Conservation (phyloP, 2,888 invertebrate species). For the Synergus japonicus region DNA sequence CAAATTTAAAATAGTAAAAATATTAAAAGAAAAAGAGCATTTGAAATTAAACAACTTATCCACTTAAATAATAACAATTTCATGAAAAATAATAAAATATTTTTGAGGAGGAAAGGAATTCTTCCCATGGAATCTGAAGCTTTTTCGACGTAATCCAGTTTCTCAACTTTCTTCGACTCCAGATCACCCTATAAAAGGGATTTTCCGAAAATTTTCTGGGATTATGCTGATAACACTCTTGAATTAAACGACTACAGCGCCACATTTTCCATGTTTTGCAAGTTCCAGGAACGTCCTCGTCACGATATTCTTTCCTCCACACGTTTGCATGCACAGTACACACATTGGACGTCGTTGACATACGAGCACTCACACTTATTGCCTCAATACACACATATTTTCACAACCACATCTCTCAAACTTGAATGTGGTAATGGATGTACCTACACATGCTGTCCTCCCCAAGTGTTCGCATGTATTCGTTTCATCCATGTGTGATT, state of each 20-base stretch:
- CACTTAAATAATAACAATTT: background rate
- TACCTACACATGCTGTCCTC: slow-evolving; percentile 20
- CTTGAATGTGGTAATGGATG: too few species aligned
- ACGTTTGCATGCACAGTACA: slow-evolving; percentile 1
- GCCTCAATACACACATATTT: background rate
- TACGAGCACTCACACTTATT: background rate
- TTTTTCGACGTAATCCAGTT: background rate
- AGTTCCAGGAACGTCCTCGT: slow-evolving; percentile 44
- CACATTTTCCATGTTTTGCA: slow-evolving; percentile 46
- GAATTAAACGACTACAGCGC: slow-evolving; percentile 53
- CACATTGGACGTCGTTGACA: background rate
- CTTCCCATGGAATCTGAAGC: background rate
- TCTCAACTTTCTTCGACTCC: background rate
- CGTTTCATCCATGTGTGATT: background rate
- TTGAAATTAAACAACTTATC: background rate
- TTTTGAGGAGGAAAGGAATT: background rate
- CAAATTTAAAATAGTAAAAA: background rate
- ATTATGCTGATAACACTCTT: slow-evolving; percentile 23
- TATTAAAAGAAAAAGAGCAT: background rate
- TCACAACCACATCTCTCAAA: background rate
- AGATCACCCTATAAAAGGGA: background rate
- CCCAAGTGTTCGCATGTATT: slow-evolving; percentile 49
- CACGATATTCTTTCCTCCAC: slow-evolving; percentile 5
- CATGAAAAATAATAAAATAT: background rate
- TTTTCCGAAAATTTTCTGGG: background rate